phyloP scores from a whole-genome alignment of 2,888 invertebrate species.

The Rhamphomyia laevipes region DNA sequence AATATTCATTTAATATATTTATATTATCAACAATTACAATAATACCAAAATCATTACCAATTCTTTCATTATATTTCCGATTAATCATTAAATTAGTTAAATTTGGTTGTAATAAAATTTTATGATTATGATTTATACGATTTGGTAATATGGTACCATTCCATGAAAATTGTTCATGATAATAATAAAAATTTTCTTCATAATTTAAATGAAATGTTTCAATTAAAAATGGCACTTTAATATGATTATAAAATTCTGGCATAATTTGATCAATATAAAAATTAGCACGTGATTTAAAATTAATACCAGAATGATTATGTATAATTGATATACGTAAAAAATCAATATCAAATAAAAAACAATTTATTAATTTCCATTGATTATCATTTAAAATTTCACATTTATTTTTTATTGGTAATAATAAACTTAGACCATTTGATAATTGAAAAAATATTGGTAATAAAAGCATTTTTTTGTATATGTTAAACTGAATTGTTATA shows the following conservation, averaged over 20 bases:
- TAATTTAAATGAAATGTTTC: not conserved
- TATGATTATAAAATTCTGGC: not conserved
- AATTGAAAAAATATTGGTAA: not conserved
- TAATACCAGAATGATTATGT: not conserved
- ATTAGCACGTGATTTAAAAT: not conserved
- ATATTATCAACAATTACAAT: conserved; percentile 8
- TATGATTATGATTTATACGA: not conserved
- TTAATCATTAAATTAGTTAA: not conserved
- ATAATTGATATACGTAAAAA: not conserved
- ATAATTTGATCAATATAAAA: conserved; percentile 1
- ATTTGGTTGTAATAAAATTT: not conserved
- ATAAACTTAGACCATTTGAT: not conserved
- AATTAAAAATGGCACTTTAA: not conserved
- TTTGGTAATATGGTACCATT: conserved; percentile 6
- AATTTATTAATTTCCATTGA: conserved; percentile 4
- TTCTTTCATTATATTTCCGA: not conserved
- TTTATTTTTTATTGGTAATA: not conserved
- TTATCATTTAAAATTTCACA: not conserved
- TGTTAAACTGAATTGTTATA: too few species aligned
- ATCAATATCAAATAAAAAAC: not conserved
- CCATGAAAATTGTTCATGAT: conserved; percentile 9
- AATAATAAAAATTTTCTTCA: conserved; percentile 7
- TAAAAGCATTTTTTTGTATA: too few species aligned
- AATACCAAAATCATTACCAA: conserved; percentile 7
- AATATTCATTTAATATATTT: conserved; percentile 7